Conservation (phyloP, 92 coral and sea anemone genomes). For the Zoanthus solanderi region DNA sequence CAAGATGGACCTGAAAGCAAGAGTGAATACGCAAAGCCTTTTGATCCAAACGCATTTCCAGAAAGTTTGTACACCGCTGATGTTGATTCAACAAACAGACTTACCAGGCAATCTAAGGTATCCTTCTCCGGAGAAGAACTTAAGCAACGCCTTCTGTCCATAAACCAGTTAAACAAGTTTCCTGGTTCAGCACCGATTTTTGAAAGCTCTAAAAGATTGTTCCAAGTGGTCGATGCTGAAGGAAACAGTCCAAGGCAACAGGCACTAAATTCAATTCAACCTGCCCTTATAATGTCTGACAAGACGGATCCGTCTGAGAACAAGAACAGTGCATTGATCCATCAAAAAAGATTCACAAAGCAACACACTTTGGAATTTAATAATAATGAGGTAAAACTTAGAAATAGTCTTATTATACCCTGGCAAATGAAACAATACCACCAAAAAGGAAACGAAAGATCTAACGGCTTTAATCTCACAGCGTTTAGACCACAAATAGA, state of each 20-base stretch:
- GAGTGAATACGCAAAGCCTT: neutral
- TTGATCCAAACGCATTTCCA: neutral
- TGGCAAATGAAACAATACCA: neutral
- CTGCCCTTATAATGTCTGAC: neutral
- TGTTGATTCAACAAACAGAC: neutral
- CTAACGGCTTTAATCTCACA: neutral
- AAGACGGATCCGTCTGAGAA: neutral
- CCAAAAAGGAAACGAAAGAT: conserved; percentile 8
- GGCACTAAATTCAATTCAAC: neutral
- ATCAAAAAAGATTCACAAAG: neutral
- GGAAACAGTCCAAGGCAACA: neutral
- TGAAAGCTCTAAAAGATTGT: too few species aligned
- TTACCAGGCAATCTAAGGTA: neutral
- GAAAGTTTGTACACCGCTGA: neutral
- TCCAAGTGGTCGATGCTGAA: conserved; percentile 2
- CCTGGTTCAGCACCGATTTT: neutral
- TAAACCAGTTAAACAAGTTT: neutral
- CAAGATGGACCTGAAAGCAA: neutral
- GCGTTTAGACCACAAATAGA: conserved; percentile 1
- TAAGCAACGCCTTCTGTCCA: neutral
- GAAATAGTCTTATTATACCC: neutral
- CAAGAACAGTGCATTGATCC: neutral
- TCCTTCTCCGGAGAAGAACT: neutral
- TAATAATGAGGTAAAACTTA: neutral
- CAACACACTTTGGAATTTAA: neutral